These are phyloP conservation scores for Galbula dea DNA, from an alignment of 2,113 vertebrate genomes.

Conservation along the genomic window DNA sequence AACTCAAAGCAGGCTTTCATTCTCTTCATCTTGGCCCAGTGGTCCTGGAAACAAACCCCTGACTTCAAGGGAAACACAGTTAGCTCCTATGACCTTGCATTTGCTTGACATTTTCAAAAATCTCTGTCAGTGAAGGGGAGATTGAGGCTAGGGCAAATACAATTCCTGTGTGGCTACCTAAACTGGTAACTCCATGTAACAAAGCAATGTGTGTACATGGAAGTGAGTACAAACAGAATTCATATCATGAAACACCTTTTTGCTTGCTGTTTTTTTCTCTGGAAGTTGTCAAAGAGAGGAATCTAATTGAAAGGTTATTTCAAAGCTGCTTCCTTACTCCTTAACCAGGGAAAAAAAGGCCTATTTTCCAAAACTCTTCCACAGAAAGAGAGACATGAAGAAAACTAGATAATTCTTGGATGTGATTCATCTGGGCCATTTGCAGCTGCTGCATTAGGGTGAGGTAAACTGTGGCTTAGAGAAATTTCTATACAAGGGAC, in stretches of 20 bases:
- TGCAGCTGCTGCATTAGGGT: neutral
- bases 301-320: neutral
- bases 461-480: neutral
- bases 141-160: neutral
- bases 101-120: neutral
- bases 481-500: neutral
- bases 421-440: neutral
- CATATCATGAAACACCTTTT: neutral
- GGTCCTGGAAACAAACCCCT: neutral
- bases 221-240: neutral
- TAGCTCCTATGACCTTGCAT: neutral
- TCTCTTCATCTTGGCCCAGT: neutral
- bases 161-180: neutral
- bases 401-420: neutral
- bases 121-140: neutral
- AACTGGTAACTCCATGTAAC: neutral
- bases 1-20: neutral
- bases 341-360: neutral
- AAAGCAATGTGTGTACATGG: neutral
- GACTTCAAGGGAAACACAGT: neutral
- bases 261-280: neutral
- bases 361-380: neutral
- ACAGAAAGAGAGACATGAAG: neutral
- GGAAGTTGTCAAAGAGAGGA: neutral
- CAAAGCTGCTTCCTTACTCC: neutral